Evolutionary conservation across 2,113 vertebrate genomes (phyloP).

Genomic region (Prunella fulvescens): DNA sequence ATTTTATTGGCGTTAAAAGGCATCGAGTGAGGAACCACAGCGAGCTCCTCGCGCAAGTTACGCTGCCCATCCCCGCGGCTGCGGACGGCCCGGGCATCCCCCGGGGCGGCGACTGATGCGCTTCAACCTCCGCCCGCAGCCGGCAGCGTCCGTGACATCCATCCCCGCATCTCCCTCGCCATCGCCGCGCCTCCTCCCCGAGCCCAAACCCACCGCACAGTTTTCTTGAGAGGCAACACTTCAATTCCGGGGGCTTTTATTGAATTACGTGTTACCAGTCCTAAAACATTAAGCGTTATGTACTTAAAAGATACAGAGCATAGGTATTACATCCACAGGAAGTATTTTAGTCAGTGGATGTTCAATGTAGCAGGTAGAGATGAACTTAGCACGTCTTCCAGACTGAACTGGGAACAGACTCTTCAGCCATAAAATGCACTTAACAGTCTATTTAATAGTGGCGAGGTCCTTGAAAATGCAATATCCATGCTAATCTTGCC

Average conservation of each 20-base stretch:
- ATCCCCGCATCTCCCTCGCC: not conserved
- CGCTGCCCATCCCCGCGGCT: not conserved
- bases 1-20: not conserved
- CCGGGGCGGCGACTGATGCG: not conserved
- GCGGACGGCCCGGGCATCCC: not conserved
- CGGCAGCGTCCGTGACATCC: not conserved
- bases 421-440: slow-evolving; percentile 81
- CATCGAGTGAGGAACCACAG: not conserved
- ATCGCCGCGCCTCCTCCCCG: not conserved
- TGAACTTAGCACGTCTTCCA: slow-evolving; percentile 70
- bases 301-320: slow-evolving; percentile 65
- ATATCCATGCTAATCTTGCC: slow-evolving; percentile 80
- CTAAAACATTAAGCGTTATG: slow-evolving; percentile 66
- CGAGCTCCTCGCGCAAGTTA: not conserved
- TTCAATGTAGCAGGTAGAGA: slow-evolving; percentile 79
- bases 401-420: slow-evolving; percentile 74
- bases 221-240: not conserved
- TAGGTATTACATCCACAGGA: slow-evolving; percentile 60
- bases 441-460: slow-evolving; percentile 83
- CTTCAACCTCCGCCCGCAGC: not conserved
- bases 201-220: not conserved
- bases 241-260: not conserved
- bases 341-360: slow-evolving; percentile 74
- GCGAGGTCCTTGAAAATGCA: slow-evolving; percentile 78
- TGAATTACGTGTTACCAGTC: slow-evolving; percentile 38